Base-by-base conservation (phyloP, 2,797 vertebrate species). In the Myotis vivesi region DNA sequence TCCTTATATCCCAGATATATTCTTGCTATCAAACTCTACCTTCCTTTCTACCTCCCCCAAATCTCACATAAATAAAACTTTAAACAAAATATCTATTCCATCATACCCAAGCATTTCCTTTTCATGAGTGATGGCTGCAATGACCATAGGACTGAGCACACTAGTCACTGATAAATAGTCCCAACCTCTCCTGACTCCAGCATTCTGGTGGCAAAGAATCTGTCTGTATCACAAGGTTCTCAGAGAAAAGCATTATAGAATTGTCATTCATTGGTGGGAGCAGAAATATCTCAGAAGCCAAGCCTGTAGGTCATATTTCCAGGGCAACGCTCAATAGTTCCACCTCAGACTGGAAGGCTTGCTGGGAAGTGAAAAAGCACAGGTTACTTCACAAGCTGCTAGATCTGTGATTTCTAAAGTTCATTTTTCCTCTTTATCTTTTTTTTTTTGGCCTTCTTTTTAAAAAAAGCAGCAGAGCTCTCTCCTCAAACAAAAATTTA, bases 401-500 rank as follows among this genome's bases (percentile, higher is more conserved):
- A 57, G 57, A 84, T 76, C 71, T 92, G 20, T 87, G 72, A 73
- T 36, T 94, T 96, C 83, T 84, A 80, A 96, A 69, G 86, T 93
- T 94, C 69, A 55, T 82, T 91, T 94, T 51, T 17, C 25, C 68
- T 66, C 46, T 92, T 97, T 94, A 91, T 71, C 86, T 75, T 90
- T 75, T 90, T 94, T 92, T 22, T 41, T 38, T 38, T 38, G 73
- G 59, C 55, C 59, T 89, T 85, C 64, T 53, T 68, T 10, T 57
- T 1, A 62, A 41, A 30, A 36, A 68, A 94, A 82, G 38, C 19
- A 87, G 44, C 36, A 87, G 53, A 92, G n/a, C 53, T 92, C 82
- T 92, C 44, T 71, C 62, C 51, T 92, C 59, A 88, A 86, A 92
- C 8, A 72, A 96, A 94, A 94, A 71, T 62, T 72, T 62, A 4